Conservation (phyloP, 2,888 invertebrate species). For the Calameuta pallipes region DNA sequence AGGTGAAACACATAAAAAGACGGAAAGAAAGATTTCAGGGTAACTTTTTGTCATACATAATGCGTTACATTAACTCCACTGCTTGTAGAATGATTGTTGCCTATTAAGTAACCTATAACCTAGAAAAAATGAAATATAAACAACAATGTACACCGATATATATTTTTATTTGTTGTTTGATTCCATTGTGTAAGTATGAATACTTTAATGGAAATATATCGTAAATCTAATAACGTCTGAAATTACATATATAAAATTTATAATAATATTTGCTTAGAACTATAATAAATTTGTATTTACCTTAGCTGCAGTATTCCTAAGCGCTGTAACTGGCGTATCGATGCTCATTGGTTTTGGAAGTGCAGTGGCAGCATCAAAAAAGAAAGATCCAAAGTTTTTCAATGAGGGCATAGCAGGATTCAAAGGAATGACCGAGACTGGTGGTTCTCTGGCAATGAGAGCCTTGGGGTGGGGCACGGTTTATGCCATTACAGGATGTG, state of each 20-base stretch:
- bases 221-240: neutral
- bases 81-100: neutral
- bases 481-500: slow-evolving; percentile 88
- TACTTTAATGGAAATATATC: neutral
- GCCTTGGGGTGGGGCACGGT: slow-evolving; percentile 91
- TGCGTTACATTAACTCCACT: neutral
- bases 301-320: slow-evolving; percentile 77
- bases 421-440: slow-evolving; percentile 78
- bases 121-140: neutral
- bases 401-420: slow-evolving; percentile 77
- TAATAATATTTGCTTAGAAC: neutral
- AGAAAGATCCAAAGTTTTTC: slow-evolving; percentile 83
- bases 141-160: neutral
- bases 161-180: neutral
- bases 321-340: slow-evolving; percentile 81
- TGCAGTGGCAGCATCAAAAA: slow-evolving; percentile 82
- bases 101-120: neutral
- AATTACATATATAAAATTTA: neutral
- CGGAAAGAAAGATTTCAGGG: slow-evolving; percentile 46
- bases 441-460: slow-evolving; percentile 80
- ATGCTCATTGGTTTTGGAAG: slow-evolving; percentile 84
- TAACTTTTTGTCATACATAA: slow-evolving; percentile 31
- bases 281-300: neutral
- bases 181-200: neutral
- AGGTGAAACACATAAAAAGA: slow-evolving; percentile 23